Conservation (phyloP, 2,888 invertebrate genomes). For the Oscheius sp. region DNA sequence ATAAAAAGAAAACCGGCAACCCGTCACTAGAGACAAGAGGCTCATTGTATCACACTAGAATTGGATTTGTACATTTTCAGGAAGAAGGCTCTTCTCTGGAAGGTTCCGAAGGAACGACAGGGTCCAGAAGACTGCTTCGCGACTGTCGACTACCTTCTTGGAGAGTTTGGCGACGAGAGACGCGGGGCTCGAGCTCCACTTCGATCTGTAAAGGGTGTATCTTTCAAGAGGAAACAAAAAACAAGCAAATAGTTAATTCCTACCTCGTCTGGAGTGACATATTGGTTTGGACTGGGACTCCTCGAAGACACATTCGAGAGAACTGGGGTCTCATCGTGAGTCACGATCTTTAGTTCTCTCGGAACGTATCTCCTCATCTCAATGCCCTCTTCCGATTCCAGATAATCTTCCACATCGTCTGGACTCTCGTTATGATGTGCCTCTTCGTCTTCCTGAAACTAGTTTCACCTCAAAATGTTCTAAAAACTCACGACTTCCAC, state of each 20-base stretch:
- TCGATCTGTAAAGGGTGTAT: constrained; percentile 21
- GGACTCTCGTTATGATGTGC: not conserved
- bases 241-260: too few species aligned
- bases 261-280: constrained; percentile 38
- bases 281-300: constrained; percentile 30
- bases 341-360: constrained; percentile 16
- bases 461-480: not conserved
- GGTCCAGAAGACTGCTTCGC: constrained; percentile 27
- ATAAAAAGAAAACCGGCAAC: constrained; percentile 7
- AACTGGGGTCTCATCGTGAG: constrained; percentile 36
- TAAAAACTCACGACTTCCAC: constrained; percentile 2
- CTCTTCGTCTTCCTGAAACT: not conserved
- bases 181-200: constrained; percentile 21
- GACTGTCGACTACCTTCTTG: constrained; percentile 33
- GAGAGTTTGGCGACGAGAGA: constrained; percentile 29
- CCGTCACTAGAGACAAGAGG: constrained; percentile 16
- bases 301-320: constrained; percentile 35
- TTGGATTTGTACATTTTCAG: not conserved
- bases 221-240: too few species aligned
- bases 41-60: constrained; percentile 15
- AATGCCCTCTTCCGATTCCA: constrained; percentile 39
- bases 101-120: not conserved
- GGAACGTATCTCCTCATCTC: constrained; percentile 38
- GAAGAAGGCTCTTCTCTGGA: constrained; percentile 8
- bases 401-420: constrained; percentile 14